phyloP scores from a whole-genome alignment of 2,113 vertebrate genomes.

The Ondatra zibethicus region DNA sequence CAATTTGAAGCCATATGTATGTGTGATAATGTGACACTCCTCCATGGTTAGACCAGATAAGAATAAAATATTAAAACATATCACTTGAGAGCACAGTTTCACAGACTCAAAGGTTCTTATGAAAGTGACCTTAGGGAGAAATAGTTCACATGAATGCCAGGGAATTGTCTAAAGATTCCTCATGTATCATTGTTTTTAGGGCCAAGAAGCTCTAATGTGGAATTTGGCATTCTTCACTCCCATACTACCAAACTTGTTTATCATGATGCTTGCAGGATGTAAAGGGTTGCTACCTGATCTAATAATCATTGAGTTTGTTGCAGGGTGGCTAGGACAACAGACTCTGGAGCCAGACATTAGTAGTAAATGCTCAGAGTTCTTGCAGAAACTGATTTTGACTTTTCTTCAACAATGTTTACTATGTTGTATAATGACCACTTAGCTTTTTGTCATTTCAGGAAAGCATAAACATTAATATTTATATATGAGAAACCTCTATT shows the following conservation, averaged over 20 bases:
- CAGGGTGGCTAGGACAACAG: not conserved
- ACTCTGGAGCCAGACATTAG: not conserved
- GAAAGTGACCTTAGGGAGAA: not conserved
- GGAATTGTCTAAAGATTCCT: not conserved
- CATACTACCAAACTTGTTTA: not conserved
- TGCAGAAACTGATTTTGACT: not conserved
- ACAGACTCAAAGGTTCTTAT: not conserved
- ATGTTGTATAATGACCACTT: not conserved
- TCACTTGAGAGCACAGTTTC: not conserved
- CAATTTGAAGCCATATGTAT: slow-evolving; percentile 6
- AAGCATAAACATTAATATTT: not conserved
- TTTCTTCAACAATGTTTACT: not conserved
- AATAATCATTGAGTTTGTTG: not conserved
- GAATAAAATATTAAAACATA: not conserved
- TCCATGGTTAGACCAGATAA: not conserved
- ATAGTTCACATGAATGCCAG: not conserved
- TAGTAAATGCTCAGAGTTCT: not conserved
- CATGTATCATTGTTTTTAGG: not conserved
- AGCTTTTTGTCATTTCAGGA: not conserved
- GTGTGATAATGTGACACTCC: not conserved
- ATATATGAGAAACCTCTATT: not conserved
- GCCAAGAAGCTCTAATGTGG: not conserved
- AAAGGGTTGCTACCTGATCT: not conserved
- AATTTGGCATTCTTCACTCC: not conserved
- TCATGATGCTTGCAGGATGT: not conserved